A percentile compares a stretch with the other conserved stretches of the same genome.
Conservation (phyloP, 1,140 invertebrate species). For the Drosophila ficusphila region DNA sequence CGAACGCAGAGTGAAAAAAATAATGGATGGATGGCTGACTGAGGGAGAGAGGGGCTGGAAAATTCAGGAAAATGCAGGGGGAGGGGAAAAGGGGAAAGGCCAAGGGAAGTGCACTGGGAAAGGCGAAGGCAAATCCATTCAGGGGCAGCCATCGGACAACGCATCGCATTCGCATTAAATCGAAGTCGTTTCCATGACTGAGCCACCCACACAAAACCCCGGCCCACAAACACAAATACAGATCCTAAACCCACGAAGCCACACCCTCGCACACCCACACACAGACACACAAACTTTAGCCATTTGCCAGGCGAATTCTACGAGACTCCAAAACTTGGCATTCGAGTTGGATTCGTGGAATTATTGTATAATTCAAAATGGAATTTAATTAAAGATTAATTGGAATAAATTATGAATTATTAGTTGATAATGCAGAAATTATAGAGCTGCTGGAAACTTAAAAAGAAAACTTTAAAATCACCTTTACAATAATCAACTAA, state of each 20-base stretch:
- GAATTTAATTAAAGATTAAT: neutral
- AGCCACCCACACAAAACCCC: conserved; percentile 9
- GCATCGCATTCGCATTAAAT: conserved; percentile 80
- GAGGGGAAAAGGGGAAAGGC: conserved; percentile 32
- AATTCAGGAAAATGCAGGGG: conserved; percentile 21
- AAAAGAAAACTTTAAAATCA: too few relatives aligned
- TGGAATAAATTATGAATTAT: neutral
- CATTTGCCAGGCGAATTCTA: conserved; percentile 72
- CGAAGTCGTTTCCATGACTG: conserved; percentile 64
- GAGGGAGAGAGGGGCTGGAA: conserved; percentile 13
- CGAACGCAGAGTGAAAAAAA: conserved; percentile 57
- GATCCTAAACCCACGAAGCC: neutral
- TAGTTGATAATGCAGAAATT: neutral
- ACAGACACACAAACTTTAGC: conserved; percentile 45
- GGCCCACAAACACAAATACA: conserved; percentile 15
- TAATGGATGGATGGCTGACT: conserved; percentile 30
- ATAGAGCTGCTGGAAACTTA: too few relatives aligned
- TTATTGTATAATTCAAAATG: neutral
- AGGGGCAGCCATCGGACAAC: conserved; percentile 60
- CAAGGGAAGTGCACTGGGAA: conserved; percentile 11
- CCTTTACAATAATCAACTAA: too few relatives aligned
- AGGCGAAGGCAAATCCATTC: conserved; percentile 53
- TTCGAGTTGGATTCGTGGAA: conserved; percentile 52
- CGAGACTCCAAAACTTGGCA: conserved; percentile 31
- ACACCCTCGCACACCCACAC: conserved; percentile 8